A percentile compares a stretch with the other conserved stretches of the same genome.
Conservation (phyloP, 2,113 vertebrate genomes). For the Barbus barbus region DNA sequence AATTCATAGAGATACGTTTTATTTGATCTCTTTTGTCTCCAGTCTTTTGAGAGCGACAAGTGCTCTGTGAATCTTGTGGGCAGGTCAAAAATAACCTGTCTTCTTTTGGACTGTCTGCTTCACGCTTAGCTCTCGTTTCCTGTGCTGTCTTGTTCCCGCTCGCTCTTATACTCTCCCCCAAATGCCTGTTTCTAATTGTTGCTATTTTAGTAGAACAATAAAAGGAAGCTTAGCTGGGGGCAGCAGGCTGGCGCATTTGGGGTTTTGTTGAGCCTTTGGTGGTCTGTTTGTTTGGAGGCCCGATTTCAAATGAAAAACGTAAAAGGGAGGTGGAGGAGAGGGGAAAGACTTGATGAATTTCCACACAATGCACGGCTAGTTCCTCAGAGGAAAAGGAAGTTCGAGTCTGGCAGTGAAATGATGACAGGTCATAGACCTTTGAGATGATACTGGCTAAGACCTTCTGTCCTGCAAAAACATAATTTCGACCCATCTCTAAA, state of each 20-base stretch:
- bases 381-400: constrained; percentile 46
- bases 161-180: not conserved
- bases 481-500: not conserved
- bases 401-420: constrained; percentile 30
- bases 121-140: not conserved
- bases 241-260: constrained; percentile 36
- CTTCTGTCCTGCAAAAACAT: constrained; percentile 34
- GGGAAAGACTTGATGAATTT: constrained; percentile 15
- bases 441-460: constrained; percentile 32
- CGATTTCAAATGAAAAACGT: not conserved
- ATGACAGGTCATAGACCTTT: constrained; percentile 12
- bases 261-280: not conserved
- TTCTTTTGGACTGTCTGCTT: constrained; percentile 22
- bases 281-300: not conserved
- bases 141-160: not conserved
- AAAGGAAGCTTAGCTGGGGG: constrained; percentile 50
- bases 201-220: constrained; percentile 60
- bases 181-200: constrained; percentile 27
- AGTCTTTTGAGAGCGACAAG: constrained; percentile 17
- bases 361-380: constrained; percentile 41
- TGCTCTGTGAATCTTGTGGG: not conserved
- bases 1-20: constrained; percentile 5
- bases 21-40: not conserved
- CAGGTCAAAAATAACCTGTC: constrained; percentile 16
- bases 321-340: not conserved